Evolutionary conservation across 2,888 invertebrate species (phyloP).

Genomic region (Nomada ruficornis): DNA sequence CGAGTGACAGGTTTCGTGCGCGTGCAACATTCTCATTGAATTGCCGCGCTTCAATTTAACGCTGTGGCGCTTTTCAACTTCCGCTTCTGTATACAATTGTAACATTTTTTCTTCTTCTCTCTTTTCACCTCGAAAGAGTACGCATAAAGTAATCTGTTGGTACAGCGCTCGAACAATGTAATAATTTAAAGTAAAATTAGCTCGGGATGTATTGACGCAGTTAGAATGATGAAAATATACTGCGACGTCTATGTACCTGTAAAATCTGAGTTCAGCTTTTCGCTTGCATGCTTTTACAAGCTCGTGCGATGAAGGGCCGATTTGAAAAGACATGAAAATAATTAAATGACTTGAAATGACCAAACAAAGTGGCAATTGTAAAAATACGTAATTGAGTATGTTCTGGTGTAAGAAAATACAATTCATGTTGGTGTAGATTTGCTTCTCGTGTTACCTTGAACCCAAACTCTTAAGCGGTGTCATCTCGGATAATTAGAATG

Average conservation of each 20-base stretch:
- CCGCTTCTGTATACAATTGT: neutral
- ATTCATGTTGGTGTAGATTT: neutral
- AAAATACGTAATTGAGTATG: too few species aligned
- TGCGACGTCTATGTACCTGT: neutral
- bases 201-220: neutral
- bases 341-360: too few species aligned
- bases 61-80: neutral
- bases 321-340: too few species aligned
- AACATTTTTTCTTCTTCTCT: constrained; percentile 1
- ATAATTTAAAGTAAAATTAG: neutral
- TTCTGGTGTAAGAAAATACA: neutral
- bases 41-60: neutral
- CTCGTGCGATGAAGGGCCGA: too few species aligned
- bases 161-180: neutral
- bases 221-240: neutral
- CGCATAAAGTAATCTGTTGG: neutral
- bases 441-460: neutral
- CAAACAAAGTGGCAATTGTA: too few species aligned
- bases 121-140: neutral
- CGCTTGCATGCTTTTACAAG: too few species aligned
- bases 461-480: neutral
- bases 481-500: too few species aligned
- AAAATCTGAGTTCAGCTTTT: neutral
- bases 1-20: neutral
- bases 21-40: neutral